A percentile compares a stretch with the other conserved stretches of the same genome.
Evolutionary conservation across 2,888 invertebrate genomes (phyloP).

Genomic region (Ophraella communa): DNA sequence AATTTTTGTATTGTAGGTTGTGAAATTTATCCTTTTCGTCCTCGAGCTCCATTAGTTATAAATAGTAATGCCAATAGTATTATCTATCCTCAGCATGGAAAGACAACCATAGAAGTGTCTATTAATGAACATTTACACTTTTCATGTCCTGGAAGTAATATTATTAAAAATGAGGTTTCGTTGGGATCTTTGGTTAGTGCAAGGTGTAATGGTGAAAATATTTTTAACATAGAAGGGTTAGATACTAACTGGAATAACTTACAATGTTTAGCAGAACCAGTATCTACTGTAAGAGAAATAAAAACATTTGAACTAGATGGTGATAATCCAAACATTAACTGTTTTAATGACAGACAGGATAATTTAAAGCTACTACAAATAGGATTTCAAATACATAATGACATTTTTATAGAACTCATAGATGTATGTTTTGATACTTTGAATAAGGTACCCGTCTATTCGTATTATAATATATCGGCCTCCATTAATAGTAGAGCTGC

Average conservation of each 20-base stretch:
- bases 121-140: background rate
- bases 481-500: conserved; percentile 61
- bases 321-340: background rate
- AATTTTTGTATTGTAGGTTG: background rate
- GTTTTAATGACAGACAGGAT: background rate
- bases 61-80: background rate
- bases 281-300: background rate
- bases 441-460: conserved; percentile 63
- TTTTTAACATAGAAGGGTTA: background rate
- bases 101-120: background rate
- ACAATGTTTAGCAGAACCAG: background rate
- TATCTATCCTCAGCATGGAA: background rate
- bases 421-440: conserved; percentile 64
- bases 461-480: conserved; percentile 61
- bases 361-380: background rate
- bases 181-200: background rate
- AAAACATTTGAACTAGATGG: background rate
- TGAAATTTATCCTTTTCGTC: background rate
- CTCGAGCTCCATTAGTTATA: background rate
- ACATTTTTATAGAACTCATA: conserved; percentile 42
- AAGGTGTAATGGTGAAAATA: background rate
- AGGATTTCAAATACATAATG: background rate
- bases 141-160: background rate
- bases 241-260: background rate
- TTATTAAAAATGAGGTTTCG: background rate